These are phyloP conservation scores for Hyphantria cunea DNA, from an alignment of 1,140 invertebrate species.

Conservation along the genomic window DNA sequence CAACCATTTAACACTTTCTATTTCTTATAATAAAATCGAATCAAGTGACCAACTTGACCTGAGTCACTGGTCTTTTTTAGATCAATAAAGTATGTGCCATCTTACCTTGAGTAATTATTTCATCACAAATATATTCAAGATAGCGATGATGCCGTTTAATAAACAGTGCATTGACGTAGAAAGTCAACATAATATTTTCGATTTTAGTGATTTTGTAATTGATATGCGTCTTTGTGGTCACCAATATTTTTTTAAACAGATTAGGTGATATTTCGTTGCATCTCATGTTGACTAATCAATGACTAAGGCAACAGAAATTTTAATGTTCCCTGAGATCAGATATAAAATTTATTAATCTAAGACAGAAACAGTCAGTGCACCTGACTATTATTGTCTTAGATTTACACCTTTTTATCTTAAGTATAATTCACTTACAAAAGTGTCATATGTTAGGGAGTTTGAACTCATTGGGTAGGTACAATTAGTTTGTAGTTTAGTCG, in stretches of 20 bases:
- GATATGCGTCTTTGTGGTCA: too few relatives aligned
- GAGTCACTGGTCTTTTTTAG: slow-evolving; percentile 5
- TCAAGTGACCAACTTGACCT: slow-evolving; percentile 12
- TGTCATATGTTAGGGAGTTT: background rate
- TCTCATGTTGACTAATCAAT: too few relatives aligned
- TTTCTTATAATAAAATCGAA: slow-evolving; percentile 1
- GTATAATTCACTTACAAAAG: too few relatives aligned
- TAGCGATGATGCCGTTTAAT: too few relatives aligned
- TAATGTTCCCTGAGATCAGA: background rate
- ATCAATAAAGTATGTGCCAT: background rate
- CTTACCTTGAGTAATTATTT: background rate
- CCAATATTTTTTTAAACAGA: too few relatives aligned
- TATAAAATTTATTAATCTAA: slow-evolving; percentile 15
- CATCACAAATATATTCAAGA: background rate
- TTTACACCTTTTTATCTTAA: too few relatives aligned
- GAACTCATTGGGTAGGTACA: slow-evolving; percentile 34
- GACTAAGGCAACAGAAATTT: background rate
- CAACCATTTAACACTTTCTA: background rate
- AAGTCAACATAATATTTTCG: too few relatives aligned
- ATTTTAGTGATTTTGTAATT: too few relatives aligned
- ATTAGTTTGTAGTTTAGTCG: slow-evolving; percentile 26
- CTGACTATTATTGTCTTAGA: too few relatives aligned
- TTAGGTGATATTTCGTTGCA: too few relatives aligned
- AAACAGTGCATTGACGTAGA: too few relatives aligned
- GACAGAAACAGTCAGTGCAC: too few relatives aligned